phyloP scores from a whole-genome alignment of 2,797 vertebrate species.

The Anguilla pacifica region DNA sequence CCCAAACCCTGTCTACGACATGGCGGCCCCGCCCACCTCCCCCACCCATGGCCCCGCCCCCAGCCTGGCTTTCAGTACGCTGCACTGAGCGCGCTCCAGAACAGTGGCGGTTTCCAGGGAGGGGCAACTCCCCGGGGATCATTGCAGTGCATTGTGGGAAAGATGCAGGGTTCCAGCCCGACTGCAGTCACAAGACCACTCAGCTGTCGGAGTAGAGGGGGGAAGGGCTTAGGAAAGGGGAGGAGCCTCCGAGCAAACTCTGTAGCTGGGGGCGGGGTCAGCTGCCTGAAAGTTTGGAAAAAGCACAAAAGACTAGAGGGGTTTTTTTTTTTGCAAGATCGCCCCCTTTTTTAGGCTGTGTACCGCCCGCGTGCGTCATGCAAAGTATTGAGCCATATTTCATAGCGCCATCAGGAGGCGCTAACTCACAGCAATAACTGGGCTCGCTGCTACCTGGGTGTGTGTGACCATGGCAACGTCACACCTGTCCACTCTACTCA shows the following conservation, averaged over 20 bases:
- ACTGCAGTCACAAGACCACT: neutral
- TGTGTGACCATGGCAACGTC: neutral
- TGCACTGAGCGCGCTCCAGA: slow-evolving; percentile 47
- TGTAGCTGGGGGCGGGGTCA: neutral
- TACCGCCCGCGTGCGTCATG: neutral
- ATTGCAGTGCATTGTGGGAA: neutral
- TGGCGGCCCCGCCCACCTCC: slow-evolving; percentile 65
- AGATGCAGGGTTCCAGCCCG: neutral
- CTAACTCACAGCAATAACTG: neutral
- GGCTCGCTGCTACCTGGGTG: no score
- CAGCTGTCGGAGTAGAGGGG: neutral
- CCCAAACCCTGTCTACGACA: slow-evolving; percentile 64
- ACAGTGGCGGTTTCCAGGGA: neutral
- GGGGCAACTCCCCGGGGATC: neutral
- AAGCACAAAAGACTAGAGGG: neutral
- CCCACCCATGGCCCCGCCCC: slow-evolving; percentile 56
- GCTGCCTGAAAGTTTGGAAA: neutral
- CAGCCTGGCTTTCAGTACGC: slow-evolving; percentile 55
- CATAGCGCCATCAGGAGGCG: neutral
- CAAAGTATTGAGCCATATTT: slow-evolving; percentile 26
- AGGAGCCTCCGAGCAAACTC: no score
- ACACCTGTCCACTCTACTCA: neutral
- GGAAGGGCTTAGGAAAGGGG: neutral
- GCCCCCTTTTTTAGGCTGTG: neutral
- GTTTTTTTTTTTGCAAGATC: neutral